A percentile compares a stretch with the other conserved stretches of the same genome.
phyloP scores from a whole-genome alignment of 2,113 vertebrate species.

The Strix aluco region DNA sequence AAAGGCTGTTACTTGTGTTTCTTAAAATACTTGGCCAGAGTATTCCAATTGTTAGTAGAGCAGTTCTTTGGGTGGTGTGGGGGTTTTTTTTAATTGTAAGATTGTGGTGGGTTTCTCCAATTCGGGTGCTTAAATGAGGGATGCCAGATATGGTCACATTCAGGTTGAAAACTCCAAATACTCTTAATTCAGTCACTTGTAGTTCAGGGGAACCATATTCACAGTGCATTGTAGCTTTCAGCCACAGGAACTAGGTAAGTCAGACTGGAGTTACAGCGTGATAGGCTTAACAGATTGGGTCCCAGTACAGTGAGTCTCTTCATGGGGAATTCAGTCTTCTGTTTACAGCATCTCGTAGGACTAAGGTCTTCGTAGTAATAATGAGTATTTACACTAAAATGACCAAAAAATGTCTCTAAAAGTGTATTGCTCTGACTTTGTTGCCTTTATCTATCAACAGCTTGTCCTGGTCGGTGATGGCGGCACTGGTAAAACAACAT shows the following conservation, averaged over 20 bases:
- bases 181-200: background rate
- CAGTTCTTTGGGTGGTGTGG: background rate
- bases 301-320: background rate
- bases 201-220: background rate
- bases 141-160: background rate
- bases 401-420: background rate
- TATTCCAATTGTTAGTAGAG: background rate
- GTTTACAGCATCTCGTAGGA: background rate
- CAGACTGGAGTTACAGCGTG: background rate
- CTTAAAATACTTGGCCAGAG: fast-evolving
- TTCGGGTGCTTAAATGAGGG: background rate
- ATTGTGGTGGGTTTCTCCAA: fast-evolving
- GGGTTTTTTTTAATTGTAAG: background rate
- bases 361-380: background rate
- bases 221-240: background rate
- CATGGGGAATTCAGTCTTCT: background rate
- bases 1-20: background rate
- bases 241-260: fast-evolving
- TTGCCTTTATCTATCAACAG: constrained; percentile 48
- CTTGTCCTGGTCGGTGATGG: constrained; percentile 96
- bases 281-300: background rate
- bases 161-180: background rate
- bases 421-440: background rate
- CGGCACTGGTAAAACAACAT: constrained; percentile 96
- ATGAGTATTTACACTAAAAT: background rate